Conservation (phyloP, 2,888 invertebrate genomes). For the Idaea aversata region DNA sequence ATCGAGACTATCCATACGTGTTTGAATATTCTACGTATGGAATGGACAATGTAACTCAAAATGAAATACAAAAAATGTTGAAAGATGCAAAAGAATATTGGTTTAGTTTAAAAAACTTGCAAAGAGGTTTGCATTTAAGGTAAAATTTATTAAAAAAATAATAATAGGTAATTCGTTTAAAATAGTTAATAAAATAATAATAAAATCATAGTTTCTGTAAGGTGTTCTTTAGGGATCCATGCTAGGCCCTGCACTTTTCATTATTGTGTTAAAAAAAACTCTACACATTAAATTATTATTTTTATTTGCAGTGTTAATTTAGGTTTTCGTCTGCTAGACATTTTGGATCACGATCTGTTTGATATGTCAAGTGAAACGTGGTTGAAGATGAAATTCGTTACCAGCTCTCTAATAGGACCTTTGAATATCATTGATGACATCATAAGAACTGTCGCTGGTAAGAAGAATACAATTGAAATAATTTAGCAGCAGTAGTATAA, state of each 20-base stretch:
- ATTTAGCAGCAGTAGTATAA: no score
- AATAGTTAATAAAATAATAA: no score
- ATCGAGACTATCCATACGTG: conserved; percentile 60
- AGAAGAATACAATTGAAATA: conserved; percentile 3
- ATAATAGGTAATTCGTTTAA: not conserved
- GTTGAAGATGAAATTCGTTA: conserved; percentile 51
- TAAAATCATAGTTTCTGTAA: not conserved
- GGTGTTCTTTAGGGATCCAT: conserved; percentile 8
- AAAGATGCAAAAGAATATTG: conserved; percentile 51
- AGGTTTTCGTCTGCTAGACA: conserved; percentile 53
- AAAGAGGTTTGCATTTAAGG: conserved; percentile 57
- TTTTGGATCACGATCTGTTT: conserved; percentile 60
- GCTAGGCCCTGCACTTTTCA: conserved; percentile 5
- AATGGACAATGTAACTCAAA: conserved; percentile 44
- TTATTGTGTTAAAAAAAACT: not conserved
- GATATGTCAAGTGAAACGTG: conserved; percentile 48
- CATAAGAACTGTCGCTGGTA: conserved; percentile 56
- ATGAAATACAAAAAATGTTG: conserved; percentile 32
- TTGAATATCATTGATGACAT: conserved; percentile 52
- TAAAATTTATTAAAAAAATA: conserved; percentile 23
- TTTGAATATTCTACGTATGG: conserved; percentile 57
- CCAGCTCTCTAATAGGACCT: conserved; percentile 44
- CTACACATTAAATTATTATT: not conserved
- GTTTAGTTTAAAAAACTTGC: conserved; percentile 50
- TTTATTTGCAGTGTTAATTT: conserved; percentile 54